Evolutionary conservation across 2,113 vertebrate species (phyloP).

Genomic region (Sitta europaea): DNA sequence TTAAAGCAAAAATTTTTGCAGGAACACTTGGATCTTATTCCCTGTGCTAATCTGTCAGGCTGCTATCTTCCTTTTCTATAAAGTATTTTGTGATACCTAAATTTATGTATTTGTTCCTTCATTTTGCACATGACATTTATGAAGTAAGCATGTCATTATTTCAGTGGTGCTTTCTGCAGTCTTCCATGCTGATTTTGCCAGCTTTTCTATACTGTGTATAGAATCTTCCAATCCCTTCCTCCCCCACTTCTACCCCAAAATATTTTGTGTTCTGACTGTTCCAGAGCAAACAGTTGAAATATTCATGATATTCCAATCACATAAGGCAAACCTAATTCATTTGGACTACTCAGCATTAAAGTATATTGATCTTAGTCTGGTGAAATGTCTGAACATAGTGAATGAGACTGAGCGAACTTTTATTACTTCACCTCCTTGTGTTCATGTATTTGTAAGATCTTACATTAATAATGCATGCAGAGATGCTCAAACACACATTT

Average conservation of each 20-base stretch:
- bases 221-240: neutral
- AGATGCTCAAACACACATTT: neutral
- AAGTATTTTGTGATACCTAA: neutral
- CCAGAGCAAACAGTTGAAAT: neutral
- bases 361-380: neutral
- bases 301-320: neutral
- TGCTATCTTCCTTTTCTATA: neutral
- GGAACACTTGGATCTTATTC: neutral
- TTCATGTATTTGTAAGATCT: neutral
- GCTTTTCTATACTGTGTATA: neutral
- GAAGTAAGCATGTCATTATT: neutral
- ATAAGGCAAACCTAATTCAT: neutral
- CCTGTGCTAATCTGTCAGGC: neutral
- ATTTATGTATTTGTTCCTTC: neutral
- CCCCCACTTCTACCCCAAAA: rapidly evolving
- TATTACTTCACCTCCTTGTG: conserved; percentile 4
- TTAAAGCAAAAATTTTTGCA: neutral
- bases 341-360: neutral
- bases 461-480: conserved; percentile 14
- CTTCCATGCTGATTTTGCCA: neutral
- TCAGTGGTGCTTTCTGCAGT: neutral
- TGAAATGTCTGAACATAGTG: neutral
- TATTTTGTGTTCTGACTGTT: neutral
- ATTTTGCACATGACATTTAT: neutral
- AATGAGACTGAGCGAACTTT: neutral